These are phyloP conservation scores for Gandaritis pyraliata DNA, from an alignment of 2,888 invertebrate species.

Conservation along the genomic window DNA sequence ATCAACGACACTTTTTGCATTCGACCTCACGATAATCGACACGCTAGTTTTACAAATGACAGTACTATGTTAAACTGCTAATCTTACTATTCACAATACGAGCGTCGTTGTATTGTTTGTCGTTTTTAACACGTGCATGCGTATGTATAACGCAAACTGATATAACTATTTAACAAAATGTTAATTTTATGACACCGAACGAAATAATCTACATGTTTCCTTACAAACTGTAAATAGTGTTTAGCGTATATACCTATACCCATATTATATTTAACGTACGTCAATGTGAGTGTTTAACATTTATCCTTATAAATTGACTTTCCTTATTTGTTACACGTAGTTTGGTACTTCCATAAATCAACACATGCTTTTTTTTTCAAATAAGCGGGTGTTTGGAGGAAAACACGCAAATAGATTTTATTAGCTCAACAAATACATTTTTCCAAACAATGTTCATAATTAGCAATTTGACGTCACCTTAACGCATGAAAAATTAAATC, in stretches of 20 bases:
- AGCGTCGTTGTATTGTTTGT: too few relatives aligned
- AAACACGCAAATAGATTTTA: constrained; percentile 17
- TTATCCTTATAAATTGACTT: constrained; percentile 25
- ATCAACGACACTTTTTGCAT: constrained; percentile 32
- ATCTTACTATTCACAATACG: too few relatives aligned
- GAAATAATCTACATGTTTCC: too few relatives aligned
- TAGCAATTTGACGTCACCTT: background rate
- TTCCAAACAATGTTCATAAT: background rate
- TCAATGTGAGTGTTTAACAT: background rate
- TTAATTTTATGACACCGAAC: too few relatives aligned
- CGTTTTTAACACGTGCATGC: too few relatives aligned
- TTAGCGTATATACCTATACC: background rate
- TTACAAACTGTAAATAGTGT: too few relatives aligned
- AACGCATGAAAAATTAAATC: too few relatives aligned
- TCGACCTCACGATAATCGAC: constrained; percentile 15
- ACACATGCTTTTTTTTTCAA: constrained; percentile 1
- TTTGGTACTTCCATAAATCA: background rate
- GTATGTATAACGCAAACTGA: too few relatives aligned
- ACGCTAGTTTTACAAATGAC: background rate
- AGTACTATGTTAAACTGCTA: too few relatives aligned
- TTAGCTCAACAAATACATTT: background rate
- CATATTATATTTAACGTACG: background rate
- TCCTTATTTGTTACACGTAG: constrained; percentile 19
- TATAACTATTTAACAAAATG: too few relatives aligned
- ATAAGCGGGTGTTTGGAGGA: constrained; percentile 3